These are phyloP conservation scores for Sinodicranocentrus sp. DNA, from an alignment of 2,888 invertebrate genomes.

Conservation along the genomic window DNA sequence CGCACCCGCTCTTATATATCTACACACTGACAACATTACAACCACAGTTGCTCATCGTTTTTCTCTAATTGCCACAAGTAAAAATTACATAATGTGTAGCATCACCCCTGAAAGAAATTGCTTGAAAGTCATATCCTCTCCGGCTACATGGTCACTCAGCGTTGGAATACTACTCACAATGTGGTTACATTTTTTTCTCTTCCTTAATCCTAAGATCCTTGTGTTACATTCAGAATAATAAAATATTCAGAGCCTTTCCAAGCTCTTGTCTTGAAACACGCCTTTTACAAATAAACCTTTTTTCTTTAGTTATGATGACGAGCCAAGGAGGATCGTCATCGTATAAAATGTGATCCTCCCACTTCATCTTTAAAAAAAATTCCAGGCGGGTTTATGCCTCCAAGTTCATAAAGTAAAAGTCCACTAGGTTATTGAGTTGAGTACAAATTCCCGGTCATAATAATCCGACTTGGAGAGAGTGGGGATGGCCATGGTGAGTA, in stretches of 20 bases:
- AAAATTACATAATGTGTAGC: too few species aligned
- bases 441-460: too few species aligned
- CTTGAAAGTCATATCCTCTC: too few species aligned
- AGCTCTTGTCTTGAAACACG: slow-evolving; percentile 63
- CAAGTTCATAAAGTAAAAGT: background rate
- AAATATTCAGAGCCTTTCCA: slow-evolving; percentile 57
- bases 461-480: too few species aligned
- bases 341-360: slow-evolving; percentile 68
- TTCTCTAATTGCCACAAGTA: slow-evolving; percentile 41
- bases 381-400: slow-evolving; percentile 27
- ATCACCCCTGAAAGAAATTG: too few species aligned
- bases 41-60: background rate
- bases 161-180: slow-evolving; percentile 7
- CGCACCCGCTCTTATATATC: background rate
- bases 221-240: slow-evolving; percentile 20
- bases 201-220: slow-evolving; percentile 47
- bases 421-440: too few species aligned
- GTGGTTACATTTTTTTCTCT: slow-evolving; percentile 32
- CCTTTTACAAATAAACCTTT: slow-evolving; percentile 66
- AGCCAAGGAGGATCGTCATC: slow-evolving; percentile 63
- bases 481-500: too few species aligned
- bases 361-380: slow-evolving; percentile 70
- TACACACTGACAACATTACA: background rate
- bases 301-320: slow-evolving; percentile 61
- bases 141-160: too few species aligned